These are phyloP conservation scores for Syngnathus floridae DNA, from an alignment of 2,113 vertebrate genomes.

Conservation along the genomic window DNA sequence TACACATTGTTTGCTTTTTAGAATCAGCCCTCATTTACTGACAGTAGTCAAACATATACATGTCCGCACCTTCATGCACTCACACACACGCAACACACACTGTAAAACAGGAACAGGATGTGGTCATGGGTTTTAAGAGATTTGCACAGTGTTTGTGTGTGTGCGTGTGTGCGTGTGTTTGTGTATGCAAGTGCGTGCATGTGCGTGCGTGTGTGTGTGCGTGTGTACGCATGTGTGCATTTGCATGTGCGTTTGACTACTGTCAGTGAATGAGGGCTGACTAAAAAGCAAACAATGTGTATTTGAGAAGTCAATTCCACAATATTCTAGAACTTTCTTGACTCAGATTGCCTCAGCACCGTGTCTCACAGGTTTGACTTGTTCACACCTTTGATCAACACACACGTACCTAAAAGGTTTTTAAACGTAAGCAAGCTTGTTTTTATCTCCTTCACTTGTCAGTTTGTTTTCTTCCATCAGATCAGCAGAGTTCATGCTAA, in stretches of 20 bases:
- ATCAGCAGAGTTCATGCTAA: neutral
- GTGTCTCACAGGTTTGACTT: slow-evolving; percentile 6
- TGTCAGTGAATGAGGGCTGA: neutral
- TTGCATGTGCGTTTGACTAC: neutral
- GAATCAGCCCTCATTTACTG: no score
- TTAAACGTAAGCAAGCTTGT: neutral
- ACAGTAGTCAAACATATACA: no score
- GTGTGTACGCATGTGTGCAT: neutral
- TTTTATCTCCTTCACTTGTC: neutral
- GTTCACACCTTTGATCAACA: neutral
- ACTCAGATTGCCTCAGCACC: neutral
- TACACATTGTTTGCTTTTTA: no score
- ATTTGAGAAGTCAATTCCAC: neutral
- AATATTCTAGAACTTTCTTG: neutral
- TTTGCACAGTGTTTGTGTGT: neutral
- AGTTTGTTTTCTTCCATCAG: neutral
- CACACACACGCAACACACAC: neutral
- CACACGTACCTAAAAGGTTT: neutral
- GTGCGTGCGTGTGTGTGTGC: neutral
- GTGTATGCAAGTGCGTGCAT: neutral
- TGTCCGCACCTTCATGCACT: no score
- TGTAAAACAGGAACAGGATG: neutral
- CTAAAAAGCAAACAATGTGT: neutral
- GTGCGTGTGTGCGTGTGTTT: neutral
- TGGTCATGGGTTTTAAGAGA: neutral